Conservation (phyloP, 2,113 vertebrate genomes). For the Ammospiza caudacuta region DNA sequence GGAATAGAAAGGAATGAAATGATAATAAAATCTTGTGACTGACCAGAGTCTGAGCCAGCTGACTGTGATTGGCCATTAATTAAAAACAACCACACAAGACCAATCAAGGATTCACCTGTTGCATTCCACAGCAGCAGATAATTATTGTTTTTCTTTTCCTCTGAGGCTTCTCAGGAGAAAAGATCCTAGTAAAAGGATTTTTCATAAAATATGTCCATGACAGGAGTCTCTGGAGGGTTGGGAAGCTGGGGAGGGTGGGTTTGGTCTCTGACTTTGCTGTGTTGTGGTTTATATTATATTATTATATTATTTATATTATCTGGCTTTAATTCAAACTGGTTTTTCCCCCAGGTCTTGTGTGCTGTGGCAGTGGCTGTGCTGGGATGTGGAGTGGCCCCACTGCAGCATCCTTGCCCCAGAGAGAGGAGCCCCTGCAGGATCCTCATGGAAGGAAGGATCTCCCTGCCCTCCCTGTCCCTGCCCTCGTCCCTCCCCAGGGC, state of each 20-base stretch:
- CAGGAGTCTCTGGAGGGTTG: fast-evolving
- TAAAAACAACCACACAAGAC: too few relatives aligned
- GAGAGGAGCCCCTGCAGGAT: background rate
- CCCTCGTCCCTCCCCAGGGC: background rate
- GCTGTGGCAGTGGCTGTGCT: background rate
- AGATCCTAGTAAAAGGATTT: too few relatives aligned
- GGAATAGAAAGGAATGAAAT: too few relatives aligned
- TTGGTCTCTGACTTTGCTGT: background rate
- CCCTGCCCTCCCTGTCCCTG: background rate
- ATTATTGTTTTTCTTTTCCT: too few relatives aligned
- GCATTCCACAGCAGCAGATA: too few relatives aligned
- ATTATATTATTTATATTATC: too few relatives aligned
- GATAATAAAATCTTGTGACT: too few relatives aligned
- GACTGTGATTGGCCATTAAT: too few relatives aligned
- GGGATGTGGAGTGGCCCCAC: fast-evolving
- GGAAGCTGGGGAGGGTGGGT: background rate
- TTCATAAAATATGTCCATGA: too few relatives aligned
- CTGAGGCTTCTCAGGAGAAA: too few relatives aligned
- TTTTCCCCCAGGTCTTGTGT: background rate
- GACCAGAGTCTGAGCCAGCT: too few relatives aligned
- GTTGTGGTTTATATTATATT: background rate
- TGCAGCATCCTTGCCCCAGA: fast-evolving
- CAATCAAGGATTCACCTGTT: too few relatives aligned
- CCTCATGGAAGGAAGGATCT: fast-evolving
- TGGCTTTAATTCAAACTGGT: background rate